Evolutionary conservation across 1,140 invertebrate species (phyloP).

Genomic region (Schlechtendalia chinensis): DNA sequence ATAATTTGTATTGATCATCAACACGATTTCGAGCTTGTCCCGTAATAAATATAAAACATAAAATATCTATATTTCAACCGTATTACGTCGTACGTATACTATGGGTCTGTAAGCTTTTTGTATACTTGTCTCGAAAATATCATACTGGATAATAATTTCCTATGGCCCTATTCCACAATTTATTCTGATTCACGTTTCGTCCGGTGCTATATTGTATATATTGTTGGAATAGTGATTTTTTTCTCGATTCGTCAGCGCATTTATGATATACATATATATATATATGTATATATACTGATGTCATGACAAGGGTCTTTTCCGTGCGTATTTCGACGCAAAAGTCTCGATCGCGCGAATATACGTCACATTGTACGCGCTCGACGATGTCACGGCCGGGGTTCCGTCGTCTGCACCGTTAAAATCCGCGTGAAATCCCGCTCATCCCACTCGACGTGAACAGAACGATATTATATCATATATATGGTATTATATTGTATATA

Average conservation of each 20-base stretch:
- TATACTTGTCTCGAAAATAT: too few species aligned
- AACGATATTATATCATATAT: neutral
- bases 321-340: neutral
- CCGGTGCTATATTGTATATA: too few species aligned
- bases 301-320: neutral
- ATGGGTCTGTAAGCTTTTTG: too few species aligned
- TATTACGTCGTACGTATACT: too few species aligned
- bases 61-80: too few species aligned
- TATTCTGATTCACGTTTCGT: too few species aligned
- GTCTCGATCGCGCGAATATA: neutral
- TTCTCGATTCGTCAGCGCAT: neutral
- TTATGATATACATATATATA: too few species aligned
- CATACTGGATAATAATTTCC: too few species aligned
- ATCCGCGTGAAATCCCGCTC: conserved; percentile 30
- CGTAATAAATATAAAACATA: too few species aligned
- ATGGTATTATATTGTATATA: neutral
- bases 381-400: conserved; percentile 1
- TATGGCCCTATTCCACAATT: too few species aligned
- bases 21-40: too few species aligned
- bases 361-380: neutral
- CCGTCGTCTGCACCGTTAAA: neutral
- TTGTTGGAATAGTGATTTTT: neutral
- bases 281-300: neutral
- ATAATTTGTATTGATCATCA: too few species aligned
- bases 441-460: conserved; percentile 13